These are phyloP conservation scores for Xiphophorus birchmanni DNA, from an alignment of 2,797 vertebrate species.

Conservation along the genomic window DNA sequence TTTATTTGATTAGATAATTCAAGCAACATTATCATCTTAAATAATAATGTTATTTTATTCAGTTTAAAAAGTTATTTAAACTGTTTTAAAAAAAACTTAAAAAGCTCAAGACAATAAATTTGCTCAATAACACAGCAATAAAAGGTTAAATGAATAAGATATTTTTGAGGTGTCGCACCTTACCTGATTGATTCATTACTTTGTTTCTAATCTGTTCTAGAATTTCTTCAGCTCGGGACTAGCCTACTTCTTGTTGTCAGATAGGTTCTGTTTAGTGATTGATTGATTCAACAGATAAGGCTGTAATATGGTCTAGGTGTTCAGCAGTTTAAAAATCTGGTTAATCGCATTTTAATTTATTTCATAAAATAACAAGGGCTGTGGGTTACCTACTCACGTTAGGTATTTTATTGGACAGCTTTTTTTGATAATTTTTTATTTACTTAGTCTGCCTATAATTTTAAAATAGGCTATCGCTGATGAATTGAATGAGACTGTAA, in stretches of 20 bases:
- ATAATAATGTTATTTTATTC: background rate
- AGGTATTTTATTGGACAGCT: background rate
- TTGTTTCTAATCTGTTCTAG: background rate
- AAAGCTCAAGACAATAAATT: background rate
- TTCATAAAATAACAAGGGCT: background rate
- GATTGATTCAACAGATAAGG: background rate
- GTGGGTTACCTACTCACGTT: background rate
- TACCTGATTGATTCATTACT: background rate
- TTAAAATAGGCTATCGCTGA: background rate
- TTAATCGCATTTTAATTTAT: background rate
- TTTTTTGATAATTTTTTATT: background rate
- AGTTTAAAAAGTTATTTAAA: background rate
- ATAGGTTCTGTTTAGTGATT: background rate
- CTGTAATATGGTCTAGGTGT: background rate
- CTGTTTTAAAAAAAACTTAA: background rate
- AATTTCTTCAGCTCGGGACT: background rate
- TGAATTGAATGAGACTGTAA: background rate
- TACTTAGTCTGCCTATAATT: background rate
- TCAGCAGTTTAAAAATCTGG: background rate
- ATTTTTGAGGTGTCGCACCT: background rate
- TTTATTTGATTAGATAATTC: too few species aligned
- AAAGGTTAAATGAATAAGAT: background rate
- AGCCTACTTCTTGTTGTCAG: background rate
- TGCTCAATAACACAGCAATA: background rate
- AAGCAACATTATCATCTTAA: too few species aligned